Evolutionary conservation across 2,113 vertebrate genomes (phyloP).

Genomic region (Spizaetus ornatus): DNA sequence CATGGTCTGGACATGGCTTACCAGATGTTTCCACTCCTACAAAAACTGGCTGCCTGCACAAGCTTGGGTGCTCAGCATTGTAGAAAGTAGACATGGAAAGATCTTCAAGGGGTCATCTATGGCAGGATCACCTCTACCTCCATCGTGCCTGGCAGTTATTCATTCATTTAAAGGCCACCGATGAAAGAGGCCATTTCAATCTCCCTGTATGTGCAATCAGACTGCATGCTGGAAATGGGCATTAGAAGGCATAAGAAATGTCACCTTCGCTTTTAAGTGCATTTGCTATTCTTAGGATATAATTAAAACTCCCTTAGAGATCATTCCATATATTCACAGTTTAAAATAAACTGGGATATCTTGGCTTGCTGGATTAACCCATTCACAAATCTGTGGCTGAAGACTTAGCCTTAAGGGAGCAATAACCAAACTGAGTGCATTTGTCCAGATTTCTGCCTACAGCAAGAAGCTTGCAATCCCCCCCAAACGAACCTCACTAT

Average conservation of each 20-base stretch:
- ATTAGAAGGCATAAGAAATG: neutral
- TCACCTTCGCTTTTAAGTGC: neutral
- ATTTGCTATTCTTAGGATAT: neutral
- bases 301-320: neutral
- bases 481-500: fast-evolving
- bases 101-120: neutral
- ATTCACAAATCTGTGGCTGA: neutral
- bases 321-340: neutral
- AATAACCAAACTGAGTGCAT: neutral
- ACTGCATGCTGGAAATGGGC: neutral
- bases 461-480: neutral
- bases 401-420: neutral
- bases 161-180: neutral
- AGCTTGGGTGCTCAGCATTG: neutral
- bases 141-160: neutral
- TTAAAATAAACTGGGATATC: neutral
- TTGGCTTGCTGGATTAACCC: neutral
- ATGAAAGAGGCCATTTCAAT: neutral
- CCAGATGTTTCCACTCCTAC: neutral
- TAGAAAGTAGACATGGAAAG: neutral
- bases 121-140: neutral
- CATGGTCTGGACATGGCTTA: neutral
- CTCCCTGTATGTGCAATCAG: neutral
- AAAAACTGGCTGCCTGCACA: neutral
- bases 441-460: neutral